Conservation (phyloP, 2,113 vertebrate genomes). For the Uria aalge region DNA sequence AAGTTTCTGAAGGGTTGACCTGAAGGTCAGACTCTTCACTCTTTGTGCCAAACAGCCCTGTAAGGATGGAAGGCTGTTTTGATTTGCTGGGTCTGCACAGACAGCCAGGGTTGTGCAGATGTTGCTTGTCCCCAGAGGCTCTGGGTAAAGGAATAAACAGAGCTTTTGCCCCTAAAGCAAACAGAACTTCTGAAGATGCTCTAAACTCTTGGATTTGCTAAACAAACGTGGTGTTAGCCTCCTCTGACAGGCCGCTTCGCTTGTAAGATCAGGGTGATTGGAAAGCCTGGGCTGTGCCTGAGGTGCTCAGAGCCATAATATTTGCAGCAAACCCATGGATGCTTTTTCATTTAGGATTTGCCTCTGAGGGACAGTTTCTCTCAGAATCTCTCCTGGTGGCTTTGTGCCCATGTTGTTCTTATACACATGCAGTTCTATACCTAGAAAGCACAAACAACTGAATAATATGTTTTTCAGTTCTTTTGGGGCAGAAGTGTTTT, state of each 20-base stretch:
- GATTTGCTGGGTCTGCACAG: background rate
- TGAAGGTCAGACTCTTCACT: background rate
- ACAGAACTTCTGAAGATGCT: background rate
- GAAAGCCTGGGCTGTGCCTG: background rate
- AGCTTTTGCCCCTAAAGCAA: background rate
- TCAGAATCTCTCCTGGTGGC: background rate
- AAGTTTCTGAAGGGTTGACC: background rate
- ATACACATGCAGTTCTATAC: background rate
- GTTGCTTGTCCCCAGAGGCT: background rate
- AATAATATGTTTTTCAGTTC: background rate
- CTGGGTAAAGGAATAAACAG: background rate
- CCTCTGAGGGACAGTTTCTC: background rate
- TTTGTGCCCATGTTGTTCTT: background rate
- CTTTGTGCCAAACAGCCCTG: background rate
- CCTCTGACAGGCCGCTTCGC: accelerated
- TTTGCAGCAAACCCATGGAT: background rate
- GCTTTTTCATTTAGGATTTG: background rate
- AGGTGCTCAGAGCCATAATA: background rate
- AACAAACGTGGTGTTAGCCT: background rate
- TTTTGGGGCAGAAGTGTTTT: background rate
- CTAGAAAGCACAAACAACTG: background rate
- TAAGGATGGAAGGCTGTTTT: background rate
- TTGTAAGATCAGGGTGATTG: background rate
- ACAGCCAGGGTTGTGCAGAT: accelerated
- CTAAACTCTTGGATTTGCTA: background rate